Evolutionary conservation across 2,797 vertebrate genomes (phyloP), one percentile per base, ranked within the genome.

Genomic region (Clarias platycephalus): DNA sequence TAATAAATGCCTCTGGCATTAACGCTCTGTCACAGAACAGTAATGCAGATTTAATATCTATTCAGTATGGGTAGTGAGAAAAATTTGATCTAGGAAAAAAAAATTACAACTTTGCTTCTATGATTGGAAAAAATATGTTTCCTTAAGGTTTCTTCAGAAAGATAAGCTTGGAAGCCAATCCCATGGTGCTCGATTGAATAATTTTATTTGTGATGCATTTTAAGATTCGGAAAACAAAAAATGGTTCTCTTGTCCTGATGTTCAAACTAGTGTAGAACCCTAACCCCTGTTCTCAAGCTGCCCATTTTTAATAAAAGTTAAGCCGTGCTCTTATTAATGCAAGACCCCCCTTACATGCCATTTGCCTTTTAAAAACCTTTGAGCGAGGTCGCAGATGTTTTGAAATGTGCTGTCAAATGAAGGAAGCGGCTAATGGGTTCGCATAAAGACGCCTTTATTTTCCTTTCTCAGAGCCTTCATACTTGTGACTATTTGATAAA

Each of bases 401-500:
- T 44, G 8, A 58, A 84, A 84, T 58, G 63, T 75, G 68, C 78
- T 60, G 62, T 82, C 62, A 82, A 66, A 81, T 24, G 53, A 66
- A 76, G 62, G 16, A 76, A 57, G 60, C 44, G 53, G 70, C 84
- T 76, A 74, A 81, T 26, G 31, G 49, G n/a, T 81, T 31, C 71
- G 26, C 18, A 57, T 31, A 28, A 40, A 74, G 68, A 55, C 44
- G 4, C 79, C 62, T 71, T 85, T 74, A 80, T 84, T 84, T 80
- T 84, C 57, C 37, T 60, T 53, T 57, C 40, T 15, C 22, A 8
- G 55, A 60, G 28, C 26, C 58, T 75, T 85, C 84, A 58, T 81
- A 66, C 78, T 63, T 8, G 28, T 85, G 84, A 75, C 83, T 78
- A 81, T 85, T 84, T 57, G 58, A 66, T 80, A 66, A 81, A 85